Percentiles rank a stretch among this genome's conserved stretches.
phyloP scores from a whole-genome alignment of 2,888 invertebrate species.

The Aphodius sticticus region DNA sequence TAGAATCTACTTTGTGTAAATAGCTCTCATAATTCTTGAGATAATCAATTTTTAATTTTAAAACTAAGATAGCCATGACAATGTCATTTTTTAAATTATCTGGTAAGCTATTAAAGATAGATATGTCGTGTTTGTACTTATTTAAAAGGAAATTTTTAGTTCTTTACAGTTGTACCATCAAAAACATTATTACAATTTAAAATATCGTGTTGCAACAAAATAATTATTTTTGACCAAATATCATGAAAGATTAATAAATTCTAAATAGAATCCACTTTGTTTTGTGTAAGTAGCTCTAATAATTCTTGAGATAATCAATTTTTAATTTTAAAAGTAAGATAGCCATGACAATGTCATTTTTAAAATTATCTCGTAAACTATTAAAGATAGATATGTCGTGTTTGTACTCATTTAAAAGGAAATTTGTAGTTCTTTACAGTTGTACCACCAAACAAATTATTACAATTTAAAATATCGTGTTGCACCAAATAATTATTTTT shows the following conservation, averaged over 20 bases:
- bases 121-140: neutral
- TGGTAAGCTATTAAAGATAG: neutral
- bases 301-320: too few species aligned
- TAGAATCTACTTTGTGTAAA: neutral
- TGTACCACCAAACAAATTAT: neutral
- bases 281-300: too few species aligned
- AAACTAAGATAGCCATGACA: neutral
- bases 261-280: too few species aligned
- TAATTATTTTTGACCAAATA: too few species aligned
- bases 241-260: too few species aligned
- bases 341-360: neutral
- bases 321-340: too few species aligned
- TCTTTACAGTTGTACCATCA: too few species aligned
- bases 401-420: neutral
- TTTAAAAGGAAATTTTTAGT: neutral
- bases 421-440: neutral
- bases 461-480: neutral
- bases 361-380: neutral
- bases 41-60: neutral
- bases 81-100: neutral
- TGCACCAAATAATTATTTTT: neutral
- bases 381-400: neutral
- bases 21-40: neutral
- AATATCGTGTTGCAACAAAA: too few species aligned
- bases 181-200: too few species aligned